These are phyloP conservation scores for Megamerina dolium DNA, from an alignment of 2,888 invertebrate genomes.

Conservation along the genomic window DNA sequence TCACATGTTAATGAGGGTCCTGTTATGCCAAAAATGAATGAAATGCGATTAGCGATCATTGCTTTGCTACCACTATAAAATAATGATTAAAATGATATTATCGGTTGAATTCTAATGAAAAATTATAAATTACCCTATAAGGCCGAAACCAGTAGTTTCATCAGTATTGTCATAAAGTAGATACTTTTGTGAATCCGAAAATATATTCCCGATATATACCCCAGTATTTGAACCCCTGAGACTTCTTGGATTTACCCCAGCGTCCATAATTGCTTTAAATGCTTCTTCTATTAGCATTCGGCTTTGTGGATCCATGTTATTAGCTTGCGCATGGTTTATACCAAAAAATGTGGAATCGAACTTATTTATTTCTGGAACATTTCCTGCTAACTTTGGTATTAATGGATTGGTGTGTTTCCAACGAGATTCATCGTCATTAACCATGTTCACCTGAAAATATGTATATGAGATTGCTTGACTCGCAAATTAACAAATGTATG, in stretches of 20 bases:
- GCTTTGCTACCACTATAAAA: slow-evolving; percentile 83
- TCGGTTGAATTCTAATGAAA: no score
- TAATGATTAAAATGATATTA: no score
- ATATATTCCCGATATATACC: slow-evolving; percentile 67
- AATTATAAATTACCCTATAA: no score
- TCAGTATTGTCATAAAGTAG: slow-evolving; percentile 63
- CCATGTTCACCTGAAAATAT: slow-evolving; percentile 51
- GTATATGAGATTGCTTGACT: no score
- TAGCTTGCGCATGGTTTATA: slow-evolving; percentile 67
- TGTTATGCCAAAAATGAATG: slow-evolving; percentile 78
- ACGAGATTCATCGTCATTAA: slow-evolving; percentile 70
- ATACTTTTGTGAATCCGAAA: slow-evolving; percentile 67
- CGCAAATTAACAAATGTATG: no score
- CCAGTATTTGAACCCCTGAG: slow-evolving; percentile 65
- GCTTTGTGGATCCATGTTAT: slow-evolving; percentile 73
- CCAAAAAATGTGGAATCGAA: slow-evolving; percentile 75
- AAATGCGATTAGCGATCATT: slow-evolving; percentile 89
- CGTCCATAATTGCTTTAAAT: slow-evolving; percentile 73
- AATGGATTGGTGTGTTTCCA: slow-evolving; percentile 71
- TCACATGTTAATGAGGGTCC: slow-evolving; percentile 87
- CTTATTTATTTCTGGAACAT: slow-evolving; percentile 62
- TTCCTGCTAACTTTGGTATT: slow-evolving; percentile 69
- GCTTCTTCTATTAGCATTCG: slow-evolving; percentile 70
- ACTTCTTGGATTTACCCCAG: slow-evolving; percentile 61
- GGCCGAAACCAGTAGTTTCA: slow-evolving; percentile 49